Evolutionary conservation across 2,797 vertebrate genomes (phyloP).

Genomic region (Lepilemur ruficaudatus): DNA sequence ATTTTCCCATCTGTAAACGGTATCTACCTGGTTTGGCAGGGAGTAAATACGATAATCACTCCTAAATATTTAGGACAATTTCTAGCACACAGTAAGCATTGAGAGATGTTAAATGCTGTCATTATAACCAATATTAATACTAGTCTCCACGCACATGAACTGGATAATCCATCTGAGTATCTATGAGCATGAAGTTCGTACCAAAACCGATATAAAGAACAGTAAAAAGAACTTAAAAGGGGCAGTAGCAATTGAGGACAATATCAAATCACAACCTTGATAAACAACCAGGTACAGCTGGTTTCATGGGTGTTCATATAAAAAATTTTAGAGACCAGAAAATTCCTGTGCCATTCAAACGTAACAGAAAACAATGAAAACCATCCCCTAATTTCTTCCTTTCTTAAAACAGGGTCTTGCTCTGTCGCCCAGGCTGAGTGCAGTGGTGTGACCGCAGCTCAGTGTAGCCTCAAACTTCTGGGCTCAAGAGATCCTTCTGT

Average conservation of each 20-base stretch:
- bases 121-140: background rate
- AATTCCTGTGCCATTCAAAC: background rate
- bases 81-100: background rate
- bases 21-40: background rate
- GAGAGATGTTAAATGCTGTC: background rate
- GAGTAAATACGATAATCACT: background rate
- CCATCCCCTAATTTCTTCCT: background rate
- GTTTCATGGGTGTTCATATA: background rate
- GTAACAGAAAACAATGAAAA: background rate
- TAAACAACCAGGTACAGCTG: background rate
- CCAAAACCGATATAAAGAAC: background rate
- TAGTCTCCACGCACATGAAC: background rate
- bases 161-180: background rate
- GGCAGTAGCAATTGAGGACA: background rate
- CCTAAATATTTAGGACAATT: background rate
- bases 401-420: too few relatives aligned
- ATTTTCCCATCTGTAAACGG: background rate
- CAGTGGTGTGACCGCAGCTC: too few relatives aligned
- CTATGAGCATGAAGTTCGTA: background rate
- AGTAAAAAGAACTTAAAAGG: background rate
- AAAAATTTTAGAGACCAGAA: background rate
- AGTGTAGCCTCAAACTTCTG: too few relatives aligned
- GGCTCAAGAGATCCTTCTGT: too few relatives aligned
- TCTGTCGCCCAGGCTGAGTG: too few relatives aligned
- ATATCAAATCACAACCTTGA: background rate